Base-by-base conservation (phyloP, 2,888 invertebrate genomes). In the Dimorphilus gyrociliatus region DNA sequence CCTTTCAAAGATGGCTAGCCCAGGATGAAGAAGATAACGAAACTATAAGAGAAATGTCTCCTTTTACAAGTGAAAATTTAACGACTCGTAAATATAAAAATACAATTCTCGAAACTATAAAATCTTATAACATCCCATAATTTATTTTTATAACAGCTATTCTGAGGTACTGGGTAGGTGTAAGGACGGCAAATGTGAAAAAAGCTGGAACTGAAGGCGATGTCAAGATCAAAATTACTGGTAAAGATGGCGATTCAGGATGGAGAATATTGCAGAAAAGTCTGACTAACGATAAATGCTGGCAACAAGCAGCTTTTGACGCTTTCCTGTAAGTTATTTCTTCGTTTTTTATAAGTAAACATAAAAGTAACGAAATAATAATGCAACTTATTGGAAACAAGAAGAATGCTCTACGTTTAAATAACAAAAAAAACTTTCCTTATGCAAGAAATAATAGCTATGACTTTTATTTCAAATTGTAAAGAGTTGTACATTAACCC, bases 1-100 rank as follows among this genome's bases (percentile, higher is more conserved):
- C 46, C 29, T 34, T 50, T 10, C 45, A 55, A 36, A 42, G 50
- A 16, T 55, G 54, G 55, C 38, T 55, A 29, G 45, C 51, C 16
- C 36, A 41, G 13, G 50, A 52, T 29, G 40, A 46, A 25, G 50
- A 47, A 26, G 53, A 51, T 40, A 44, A 47, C 30, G n/a, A n/a
- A n/a, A n/a, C n/a, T n/a, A n/a, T n/a, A n/a, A n/a, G n/a, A n/a
- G n/a, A n/a, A n/a, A n/a, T n/a, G n/a, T n/a, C n/a, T n/a, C n/a
- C n/a, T n/a, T n/a, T 8, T 10, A 21, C 8, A 21, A 8, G 8
- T 21, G 21, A 21, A 21, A 21, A 8, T 21, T 8, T 10, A n/a
- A 21, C n/a, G 8, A 10, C n/a, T 21, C 21, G 8, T 21, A 21
- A 8, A 21, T 21, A n/a, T n/a, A 21, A n/a, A n/a, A 21, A 21